Evolutionary conservation across 2,888 invertebrate genomes (phyloP).

Genomic region (Tetramorium bicarinatum): DNA sequence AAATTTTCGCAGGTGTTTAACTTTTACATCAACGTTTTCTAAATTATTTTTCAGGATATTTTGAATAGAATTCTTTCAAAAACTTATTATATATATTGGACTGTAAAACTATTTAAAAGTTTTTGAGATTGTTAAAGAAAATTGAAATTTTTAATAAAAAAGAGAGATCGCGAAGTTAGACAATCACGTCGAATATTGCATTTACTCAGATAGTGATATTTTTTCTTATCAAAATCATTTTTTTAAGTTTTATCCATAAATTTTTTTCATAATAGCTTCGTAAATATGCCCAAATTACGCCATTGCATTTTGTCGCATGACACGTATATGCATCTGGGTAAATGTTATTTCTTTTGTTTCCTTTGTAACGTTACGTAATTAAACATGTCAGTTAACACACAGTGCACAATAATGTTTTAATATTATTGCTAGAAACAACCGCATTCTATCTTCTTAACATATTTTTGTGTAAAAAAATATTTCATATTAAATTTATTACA

Average conservation of each 20-base stretch:
- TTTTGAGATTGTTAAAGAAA: not conserved
- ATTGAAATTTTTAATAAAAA: not conserved
- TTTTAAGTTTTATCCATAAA: not conserved
- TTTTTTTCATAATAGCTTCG: not conserved
- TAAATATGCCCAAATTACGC: conserved; percentile 6
- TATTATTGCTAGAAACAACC: conserved; percentile 55
- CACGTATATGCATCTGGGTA: conserved; percentile 46
- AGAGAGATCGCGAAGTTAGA: not conserved
- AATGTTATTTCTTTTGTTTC: conserved; percentile 70
- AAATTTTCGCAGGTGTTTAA: not conserved
- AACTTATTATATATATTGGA: not conserved
- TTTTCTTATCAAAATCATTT: not conserved
- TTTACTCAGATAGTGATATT: not conserved
- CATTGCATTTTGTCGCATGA: conserved; percentile 31
- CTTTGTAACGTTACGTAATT: conserved; percentile 70
- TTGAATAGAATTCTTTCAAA: not conserved
- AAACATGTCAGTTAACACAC: conserved; percentile 58
- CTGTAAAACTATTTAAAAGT: not conserved
- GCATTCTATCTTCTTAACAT: not conserved
- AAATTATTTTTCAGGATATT: not conserved
- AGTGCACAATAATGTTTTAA: conserved; percentile 54
- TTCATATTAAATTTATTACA: not conserved
- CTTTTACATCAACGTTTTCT: not conserved
- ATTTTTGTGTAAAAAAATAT: not conserved
- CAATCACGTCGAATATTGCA: not conserved